Base-by-base conservation (phyloP, 2,113 vertebrate species). In the Nansenia antarctica region DNA sequence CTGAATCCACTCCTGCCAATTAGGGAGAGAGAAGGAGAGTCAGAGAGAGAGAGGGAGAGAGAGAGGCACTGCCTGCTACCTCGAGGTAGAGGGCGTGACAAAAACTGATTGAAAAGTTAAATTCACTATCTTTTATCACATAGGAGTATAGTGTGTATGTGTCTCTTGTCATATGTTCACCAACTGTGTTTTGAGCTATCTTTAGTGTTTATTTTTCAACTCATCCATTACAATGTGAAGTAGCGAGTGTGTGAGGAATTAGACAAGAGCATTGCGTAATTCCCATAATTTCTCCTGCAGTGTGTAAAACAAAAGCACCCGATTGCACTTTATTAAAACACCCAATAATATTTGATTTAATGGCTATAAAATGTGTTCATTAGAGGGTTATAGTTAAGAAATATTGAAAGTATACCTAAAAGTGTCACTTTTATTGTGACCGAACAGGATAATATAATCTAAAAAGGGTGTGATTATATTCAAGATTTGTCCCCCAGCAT, bases 381-480 rank as follows among this genome's bases (percentile, higher is more conserved):
- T 99, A 98, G 95, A 95, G 94, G 94, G 93, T 95, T 96, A 95
- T 94, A 94, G 94, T 95, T 91, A 95, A 97, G 95, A 98, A 98
- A 98, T 97, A 99, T 96, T 96, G 94, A 95, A 97, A 98, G 96
- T 98, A 96, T 99, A 97, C 95, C 96, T 96, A 97, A 98, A 98
- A 95, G 95, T 98, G 97, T 98, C 97, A 99, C 91, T 98, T 99
- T 98, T 97, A 98, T 98, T 94, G 97, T 95, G 95, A 96, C 94
- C 90, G 94, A 95, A 96, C 94, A 92, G 91, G 94, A 96, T 96
- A 95, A 96, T 97, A 96, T 97, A 95, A 97, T 98, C 95, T 97
- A 93, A 97, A 95, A 97, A 96, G 95, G 94, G 90, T 93, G 94
- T 95, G 95, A 99, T 98, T 94, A 96, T 95, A 96, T 95, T 95